A percentile compares a stretch with the other conserved stretches of the same genome.
These are phyloP conservation scores for Aricia agestis DNA, from an alignment of 1,140 invertebrate genomes.

Conservation along the genomic window DNA sequence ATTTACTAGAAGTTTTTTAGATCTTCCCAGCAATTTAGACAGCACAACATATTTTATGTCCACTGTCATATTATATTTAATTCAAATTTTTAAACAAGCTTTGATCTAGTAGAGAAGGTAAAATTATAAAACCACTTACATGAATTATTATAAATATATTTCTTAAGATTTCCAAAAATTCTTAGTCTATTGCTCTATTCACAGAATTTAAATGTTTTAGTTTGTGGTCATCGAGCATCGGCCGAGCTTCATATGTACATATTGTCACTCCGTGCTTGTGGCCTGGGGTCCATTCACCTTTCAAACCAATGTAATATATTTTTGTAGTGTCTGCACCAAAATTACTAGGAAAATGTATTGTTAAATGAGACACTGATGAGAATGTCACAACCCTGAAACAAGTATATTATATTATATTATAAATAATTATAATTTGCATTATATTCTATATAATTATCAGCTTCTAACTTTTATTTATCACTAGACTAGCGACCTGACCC, in stretches of 20 bases:
- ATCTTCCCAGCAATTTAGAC: no score
- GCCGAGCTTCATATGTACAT: conserved; percentile 90
- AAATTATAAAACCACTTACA: background rate
- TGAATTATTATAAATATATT: background rate
- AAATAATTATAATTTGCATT: no score
- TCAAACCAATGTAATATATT: conserved; percentile 96
- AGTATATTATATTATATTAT: conserved; percentile 23
- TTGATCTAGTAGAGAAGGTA: background rate
- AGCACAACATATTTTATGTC: no score
- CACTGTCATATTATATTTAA: no score
- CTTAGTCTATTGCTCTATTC: conserved; percentile 62
- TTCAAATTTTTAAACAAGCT: no score
- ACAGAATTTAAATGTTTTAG: conserved; percentile 81
- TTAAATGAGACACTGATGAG: conserved; percentile 90
- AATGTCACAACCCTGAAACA: conserved; percentile 91
- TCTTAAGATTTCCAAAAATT: background rate
- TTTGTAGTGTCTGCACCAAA: conserved; percentile 89
- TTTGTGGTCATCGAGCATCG: conserved; percentile 91
- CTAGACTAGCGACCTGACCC: no score
- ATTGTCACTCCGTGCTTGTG: conserved; percentile 93
- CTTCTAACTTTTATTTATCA: no score
- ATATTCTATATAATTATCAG: no score
- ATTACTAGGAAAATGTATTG: conserved; percentile 92
- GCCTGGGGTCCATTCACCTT: conserved; percentile 91
- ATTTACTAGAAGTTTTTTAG: no score